Conservation (phyloP, 1,140 invertebrate species). For the Trichogramma pretiosum region DNA sequence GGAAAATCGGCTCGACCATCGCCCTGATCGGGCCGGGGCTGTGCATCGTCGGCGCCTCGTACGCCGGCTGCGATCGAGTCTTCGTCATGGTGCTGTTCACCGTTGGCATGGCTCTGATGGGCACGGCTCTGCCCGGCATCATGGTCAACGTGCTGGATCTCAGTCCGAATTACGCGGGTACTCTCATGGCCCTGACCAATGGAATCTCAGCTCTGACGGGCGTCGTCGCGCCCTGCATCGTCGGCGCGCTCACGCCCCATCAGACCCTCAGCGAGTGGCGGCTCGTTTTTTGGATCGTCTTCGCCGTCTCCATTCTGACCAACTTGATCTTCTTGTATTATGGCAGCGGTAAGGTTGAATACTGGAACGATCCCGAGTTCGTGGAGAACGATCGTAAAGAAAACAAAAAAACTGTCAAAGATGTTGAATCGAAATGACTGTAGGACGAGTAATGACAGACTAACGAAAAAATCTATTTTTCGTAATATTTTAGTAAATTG, state of each 20-base stretch:
- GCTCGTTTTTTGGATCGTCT: conserved; percentile 72
- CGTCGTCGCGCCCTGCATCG: conserved; percentile 54
- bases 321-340: conserved; percentile 63
- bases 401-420: too few relatives aligned
- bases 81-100: conserved; percentile 60
- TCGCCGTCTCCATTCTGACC: conserved; percentile 62
- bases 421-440: neutral
- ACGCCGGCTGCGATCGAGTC: conserved; percentile 50
- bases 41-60: conserved; percentile 53
- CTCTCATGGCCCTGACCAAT: conserved; percentile 71
- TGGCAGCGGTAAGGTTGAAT: conserved; percentile 63
- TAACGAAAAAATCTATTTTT: too few relatives aligned
- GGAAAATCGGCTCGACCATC: conserved; percentile 54
- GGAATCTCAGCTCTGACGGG: conserved; percentile 67
- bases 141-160: conserved; percentile 71
- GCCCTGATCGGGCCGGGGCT: conserved; percentile 49
- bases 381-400: conserved; percentile 17
- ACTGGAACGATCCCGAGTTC: conserved; percentile 53
- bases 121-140: conserved; percentile 46
- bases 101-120: conserved; percentile 61
- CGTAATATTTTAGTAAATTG: too few relatives aligned
- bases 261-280: conserved; percentile 68
- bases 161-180: conserved; percentile 68
- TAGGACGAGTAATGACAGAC: too few relatives aligned
- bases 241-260: conserved; percentile 41